A percentile compares a stretch with the other conserved stretches of the same genome.
Evolutionary conservation across 2,113 vertebrate genomes (phyloP).

Genomic region (Butastur rufipennis): DNA sequence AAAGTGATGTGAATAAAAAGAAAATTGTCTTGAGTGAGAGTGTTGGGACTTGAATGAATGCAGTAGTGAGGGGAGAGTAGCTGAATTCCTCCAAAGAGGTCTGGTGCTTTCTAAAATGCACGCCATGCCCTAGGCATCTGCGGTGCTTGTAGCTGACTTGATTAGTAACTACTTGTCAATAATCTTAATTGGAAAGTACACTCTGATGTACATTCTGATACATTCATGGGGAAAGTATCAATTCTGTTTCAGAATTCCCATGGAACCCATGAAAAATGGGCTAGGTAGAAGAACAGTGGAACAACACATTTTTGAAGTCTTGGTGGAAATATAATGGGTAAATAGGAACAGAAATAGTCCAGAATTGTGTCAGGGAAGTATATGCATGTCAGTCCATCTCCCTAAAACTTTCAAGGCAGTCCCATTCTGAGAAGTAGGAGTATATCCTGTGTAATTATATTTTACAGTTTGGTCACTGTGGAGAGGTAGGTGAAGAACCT

Average conservation of each 20-base stretch:
- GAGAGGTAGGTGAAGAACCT: neutral
- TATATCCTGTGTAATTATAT: neutral
- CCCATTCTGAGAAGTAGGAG: neutral
- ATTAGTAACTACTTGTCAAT: neutral
- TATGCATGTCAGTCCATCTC: neutral
- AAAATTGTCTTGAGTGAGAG: neutral
- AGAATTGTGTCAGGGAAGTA: neutral
- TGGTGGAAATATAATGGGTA: neutral
- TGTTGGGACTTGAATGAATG: neutral
- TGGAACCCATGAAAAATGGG: neutral
- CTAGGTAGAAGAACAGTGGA: neutral
- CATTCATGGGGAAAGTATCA: neutral
- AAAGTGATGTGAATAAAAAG: neutral
- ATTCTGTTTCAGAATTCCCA: neutral
- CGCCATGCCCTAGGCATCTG: neutral
- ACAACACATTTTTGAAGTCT: neutral
- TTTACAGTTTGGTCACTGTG: neutral
- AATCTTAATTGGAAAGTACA: neutral
- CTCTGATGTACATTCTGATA: neutral
- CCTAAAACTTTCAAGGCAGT: neutral
- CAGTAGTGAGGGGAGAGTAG: neutral
- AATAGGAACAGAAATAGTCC: neutral
- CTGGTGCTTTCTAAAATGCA: neutral
- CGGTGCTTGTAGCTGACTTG: neutral
- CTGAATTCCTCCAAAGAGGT: neutral